Evolutionary conservation across 1,140 invertebrate species (phyloP).

Genomic region (Bombus confusus): DNA sequence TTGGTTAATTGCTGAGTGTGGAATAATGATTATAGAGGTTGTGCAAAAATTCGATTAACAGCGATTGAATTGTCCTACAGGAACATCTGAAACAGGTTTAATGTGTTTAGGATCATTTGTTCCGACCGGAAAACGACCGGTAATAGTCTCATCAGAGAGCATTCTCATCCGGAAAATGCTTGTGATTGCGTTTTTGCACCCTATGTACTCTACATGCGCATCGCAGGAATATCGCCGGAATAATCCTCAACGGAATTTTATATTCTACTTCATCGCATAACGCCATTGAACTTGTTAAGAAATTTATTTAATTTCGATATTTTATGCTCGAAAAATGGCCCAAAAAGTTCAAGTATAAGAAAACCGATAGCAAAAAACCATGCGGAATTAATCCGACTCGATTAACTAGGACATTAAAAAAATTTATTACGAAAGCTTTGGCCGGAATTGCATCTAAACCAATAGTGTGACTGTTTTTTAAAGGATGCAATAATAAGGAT

Average conservation of each 20-base stretch:
- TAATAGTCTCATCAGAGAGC: conserved; percentile 59
- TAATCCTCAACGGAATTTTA: neutral
- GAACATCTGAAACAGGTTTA: conserved; percentile 52
- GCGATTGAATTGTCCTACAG: conserved; percentile 40
- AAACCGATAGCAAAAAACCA: neutral
- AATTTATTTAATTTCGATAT: neutral
- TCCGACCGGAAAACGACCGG: conserved; percentile 52
- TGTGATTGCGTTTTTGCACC: conserved; percentile 58
- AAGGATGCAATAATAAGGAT: no score
- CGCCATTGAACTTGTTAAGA: no score
- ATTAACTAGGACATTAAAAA: neutral
- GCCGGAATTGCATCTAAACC: neutral
- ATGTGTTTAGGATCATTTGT: conserved; percentile 64
- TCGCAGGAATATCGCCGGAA: no score
- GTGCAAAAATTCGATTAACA: conserved; percentile 51
- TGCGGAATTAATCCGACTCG: no score
- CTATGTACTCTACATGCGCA: neutral
- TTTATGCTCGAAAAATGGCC: no score
- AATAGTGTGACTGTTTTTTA: no score
- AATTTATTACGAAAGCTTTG: neutral
- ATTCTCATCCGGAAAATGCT: conserved; percentile 52
- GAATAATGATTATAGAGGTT: neutral
- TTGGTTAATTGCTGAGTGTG: neutral
- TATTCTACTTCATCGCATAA: neutral
- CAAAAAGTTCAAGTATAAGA: neutral